Evolutionary conservation across 2,888 invertebrate species (phyloP).

Genomic region (Acronicta leporina): DNA sequence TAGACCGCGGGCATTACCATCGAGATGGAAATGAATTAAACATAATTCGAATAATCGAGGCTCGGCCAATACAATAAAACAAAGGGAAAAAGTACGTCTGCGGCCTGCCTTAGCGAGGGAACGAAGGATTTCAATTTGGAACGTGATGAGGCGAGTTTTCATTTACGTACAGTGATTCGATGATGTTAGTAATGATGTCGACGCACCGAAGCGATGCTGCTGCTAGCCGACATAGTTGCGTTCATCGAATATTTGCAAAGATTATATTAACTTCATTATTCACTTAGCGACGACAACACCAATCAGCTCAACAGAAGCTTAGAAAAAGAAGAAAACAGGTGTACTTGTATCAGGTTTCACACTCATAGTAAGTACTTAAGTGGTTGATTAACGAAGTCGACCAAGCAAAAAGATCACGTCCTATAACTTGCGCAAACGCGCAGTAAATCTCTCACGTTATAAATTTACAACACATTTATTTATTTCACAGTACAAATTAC

Average conservation of each 20-base stretch:
- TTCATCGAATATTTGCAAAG: conserved; percentile 37
- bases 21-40: conserved; percentile 88
- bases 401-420: conserved; percentile 55
- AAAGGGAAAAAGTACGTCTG: conserved; percentile 83
- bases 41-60: conserved; percentile 88
- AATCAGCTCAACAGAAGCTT: conserved; percentile 19
- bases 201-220: conserved; percentile 58
- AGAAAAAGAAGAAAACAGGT: conserved; percentile 34
- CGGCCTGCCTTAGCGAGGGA: conserved; percentile 78
- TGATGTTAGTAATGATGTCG: conserved; percentile 70
- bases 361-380: conserved; percentile 53
- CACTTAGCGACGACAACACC: conserved; percentile 25
- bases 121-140: conserved; percentile 88
- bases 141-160: conserved; percentile 88
- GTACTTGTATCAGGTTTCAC: conserved; percentile 37
- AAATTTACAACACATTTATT: conserved; percentile 77
- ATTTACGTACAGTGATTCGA: conserved; percentile 78
- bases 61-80: conserved; percentile 85
- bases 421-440: conserved; percentile 65
- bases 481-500: conserved; percentile 77
- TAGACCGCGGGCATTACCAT: conserved; percentile 76
- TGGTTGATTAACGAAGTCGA: conserved; percentile 58
- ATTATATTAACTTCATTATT: conserved; percentile 44
- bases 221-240: conserved; percentile 47
- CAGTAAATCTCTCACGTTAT: conserved; percentile 77